Percentiles rank a stretch among this genome's conserved stretches.
phyloP scores from a whole-genome alignment of 2,888 invertebrate species.

The Lasioglossum malachurum region DNA sequence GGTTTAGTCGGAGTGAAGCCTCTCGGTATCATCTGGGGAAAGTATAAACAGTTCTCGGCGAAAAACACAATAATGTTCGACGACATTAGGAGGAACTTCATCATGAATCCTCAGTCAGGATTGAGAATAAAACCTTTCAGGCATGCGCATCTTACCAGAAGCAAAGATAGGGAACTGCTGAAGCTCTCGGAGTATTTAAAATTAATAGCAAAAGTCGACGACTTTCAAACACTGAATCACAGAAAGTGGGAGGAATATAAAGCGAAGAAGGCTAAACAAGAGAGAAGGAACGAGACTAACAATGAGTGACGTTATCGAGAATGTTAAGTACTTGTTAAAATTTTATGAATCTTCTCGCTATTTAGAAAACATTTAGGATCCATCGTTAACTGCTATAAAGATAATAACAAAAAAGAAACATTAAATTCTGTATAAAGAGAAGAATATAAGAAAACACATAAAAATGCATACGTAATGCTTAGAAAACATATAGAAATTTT shows the following conservation, averaged over 20 bases:
- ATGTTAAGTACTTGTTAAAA: constrained; percentile 50
- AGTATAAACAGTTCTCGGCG: constrained; percentile 93
- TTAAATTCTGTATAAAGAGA: constrained; percentile 32
- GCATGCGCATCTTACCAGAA: constrained; percentile 95
- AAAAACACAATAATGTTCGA: constrained; percentile 99
- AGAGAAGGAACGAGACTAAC: constrained; percentile 46
- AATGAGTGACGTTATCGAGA: constrained; percentile 42
- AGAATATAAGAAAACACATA: constrained; percentile 13
- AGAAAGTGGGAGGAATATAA: constrained; percentile 95
- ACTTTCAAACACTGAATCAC: constrained; percentile 94
- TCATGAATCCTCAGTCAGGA: constrained; percentile 98
- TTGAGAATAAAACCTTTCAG: constrained; percentile 95
- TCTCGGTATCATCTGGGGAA: constrained; percentile 98
- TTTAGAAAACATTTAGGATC: neutral
- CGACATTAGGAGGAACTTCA: constrained; percentile 97
- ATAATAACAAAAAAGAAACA: neutral
- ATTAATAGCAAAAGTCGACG: constrained; percentile 92
- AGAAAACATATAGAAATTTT: constrained; percentile 20
- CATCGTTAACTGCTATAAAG: constrained; percentile 14
- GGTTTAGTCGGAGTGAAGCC: constrained; percentile 98
- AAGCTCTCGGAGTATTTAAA: constrained; percentile 93
- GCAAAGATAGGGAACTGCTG: constrained; percentile 93
- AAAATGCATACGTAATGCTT: neutral
- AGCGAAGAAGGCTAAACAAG: constrained; percentile 82
- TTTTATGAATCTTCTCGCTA: constrained; percentile 48